Conservation (phyloP, 1,140 invertebrate genomes). For the Paraescarpia echinospica region DNA sequence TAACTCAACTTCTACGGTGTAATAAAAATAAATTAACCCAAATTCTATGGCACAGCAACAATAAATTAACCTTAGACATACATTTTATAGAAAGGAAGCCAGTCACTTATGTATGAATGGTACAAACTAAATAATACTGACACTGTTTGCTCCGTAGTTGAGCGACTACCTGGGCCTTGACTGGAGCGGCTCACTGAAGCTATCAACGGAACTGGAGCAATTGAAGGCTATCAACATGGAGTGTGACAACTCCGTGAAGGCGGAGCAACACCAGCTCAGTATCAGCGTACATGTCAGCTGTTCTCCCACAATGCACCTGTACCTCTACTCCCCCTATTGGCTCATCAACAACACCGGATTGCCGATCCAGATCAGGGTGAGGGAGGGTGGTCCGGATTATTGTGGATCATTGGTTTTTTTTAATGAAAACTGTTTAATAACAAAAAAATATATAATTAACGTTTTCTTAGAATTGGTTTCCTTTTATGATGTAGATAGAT, state of each 20-base stretch:
- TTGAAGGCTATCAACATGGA: constrained; percentile 66
- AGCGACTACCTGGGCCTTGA: constrained; percentile 69
- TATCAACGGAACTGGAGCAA: constrained; percentile 71
- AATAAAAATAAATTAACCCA: too few species aligned
- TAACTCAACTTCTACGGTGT: too few species aligned
- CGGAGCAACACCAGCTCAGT: constrained; percentile 67
- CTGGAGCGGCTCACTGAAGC: constrained; percentile 72
- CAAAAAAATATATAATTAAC: too few species aligned
- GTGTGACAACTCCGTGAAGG: constrained; percentile 67
- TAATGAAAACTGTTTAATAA: too few species aligned
- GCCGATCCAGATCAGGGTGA: constrained; percentile 71
- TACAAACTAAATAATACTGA: constrained; percentile 2
- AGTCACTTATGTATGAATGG: too few species aligned
- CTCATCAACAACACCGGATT: constrained; percentile 55
- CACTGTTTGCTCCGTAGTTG: constrained; percentile 52
- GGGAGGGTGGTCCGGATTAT: constrained; percentile 22
- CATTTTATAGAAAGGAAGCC: too few species aligned
- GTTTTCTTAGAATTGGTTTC: too few species aligned
- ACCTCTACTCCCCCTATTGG: constrained; percentile 58
- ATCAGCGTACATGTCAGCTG: constrained; percentile 65
- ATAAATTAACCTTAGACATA: too few species aligned
- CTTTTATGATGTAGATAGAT: too few species aligned
- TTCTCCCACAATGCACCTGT: constrained; percentile 62
- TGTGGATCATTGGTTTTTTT: constrained; percentile 7
- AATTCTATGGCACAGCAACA: too few species aligned